Percentiles rank a stretch among this genome's conserved stretches.
These are phyloP conservation scores for Daboia siamensis DNA, from an alignment of 2,113 vertebrate species.

Conservation along the genomic window DNA sequence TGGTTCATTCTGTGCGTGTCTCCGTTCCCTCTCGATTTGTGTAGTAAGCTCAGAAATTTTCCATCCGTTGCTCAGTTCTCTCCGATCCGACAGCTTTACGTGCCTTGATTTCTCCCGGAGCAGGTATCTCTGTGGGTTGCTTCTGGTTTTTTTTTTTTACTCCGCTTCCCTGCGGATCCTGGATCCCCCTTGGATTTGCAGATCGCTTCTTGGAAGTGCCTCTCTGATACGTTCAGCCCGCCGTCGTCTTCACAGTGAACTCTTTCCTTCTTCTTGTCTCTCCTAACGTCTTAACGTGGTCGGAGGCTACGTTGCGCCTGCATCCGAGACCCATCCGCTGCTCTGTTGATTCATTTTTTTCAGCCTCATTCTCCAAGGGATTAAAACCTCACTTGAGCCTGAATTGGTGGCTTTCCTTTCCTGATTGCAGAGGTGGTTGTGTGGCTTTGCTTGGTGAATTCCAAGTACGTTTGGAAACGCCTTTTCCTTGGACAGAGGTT, in stretches of 20 bases:
- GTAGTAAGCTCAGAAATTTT: constrained; percentile 69
- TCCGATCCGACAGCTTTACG: constrained; percentile 30
- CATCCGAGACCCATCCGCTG: neutral
- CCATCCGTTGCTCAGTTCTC: constrained; percentile 54
- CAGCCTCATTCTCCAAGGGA: neutral
- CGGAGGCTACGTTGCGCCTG: neutral
- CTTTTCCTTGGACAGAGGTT: neutral
- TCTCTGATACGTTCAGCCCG: neutral
- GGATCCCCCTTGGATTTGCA: no score
- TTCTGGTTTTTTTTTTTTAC: neutral
- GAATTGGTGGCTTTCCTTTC: neutral
- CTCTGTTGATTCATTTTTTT: neutral
- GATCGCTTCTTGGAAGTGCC: neutral
- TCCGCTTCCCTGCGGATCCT: neutral
- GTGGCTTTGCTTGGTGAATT: neutral
- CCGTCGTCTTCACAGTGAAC: no score
- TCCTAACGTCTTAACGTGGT: neutral
- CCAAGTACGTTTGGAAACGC: neutral
- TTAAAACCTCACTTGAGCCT: neutral
- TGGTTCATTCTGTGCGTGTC: constrained; percentile 58
- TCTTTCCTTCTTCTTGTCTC: neutral
- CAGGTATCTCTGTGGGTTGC: neutral
- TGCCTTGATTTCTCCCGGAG: constrained; percentile 5
- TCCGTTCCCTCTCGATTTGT: constrained; percentile 63
- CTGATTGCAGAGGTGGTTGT: neutral